Conservation (phyloP, 2,797 vertebrate species). For the Tympanoctomys barrerae region DNA sequence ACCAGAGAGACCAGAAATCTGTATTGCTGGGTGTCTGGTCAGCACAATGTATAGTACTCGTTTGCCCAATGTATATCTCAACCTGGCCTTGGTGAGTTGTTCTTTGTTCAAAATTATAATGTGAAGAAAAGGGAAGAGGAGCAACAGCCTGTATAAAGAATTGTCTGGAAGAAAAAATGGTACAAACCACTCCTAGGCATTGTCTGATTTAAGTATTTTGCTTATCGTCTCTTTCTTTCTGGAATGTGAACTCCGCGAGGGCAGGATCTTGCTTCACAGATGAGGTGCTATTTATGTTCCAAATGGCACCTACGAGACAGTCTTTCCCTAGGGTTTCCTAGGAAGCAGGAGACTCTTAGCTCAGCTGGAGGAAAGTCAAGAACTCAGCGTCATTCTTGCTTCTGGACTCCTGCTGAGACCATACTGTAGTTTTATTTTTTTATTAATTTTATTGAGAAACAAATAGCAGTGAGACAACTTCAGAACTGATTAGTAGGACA, state of each 20-base stretch:
- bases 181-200: neutral
- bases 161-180: neutral
- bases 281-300: neutral
- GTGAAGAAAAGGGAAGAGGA: neutral
- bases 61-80: neutral
- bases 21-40: neutral
- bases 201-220: neutral
- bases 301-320: neutral
- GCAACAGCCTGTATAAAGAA: neutral
- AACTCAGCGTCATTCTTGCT: neutral
- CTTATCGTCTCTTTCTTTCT: neutral
- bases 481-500: too few relatives aligned
- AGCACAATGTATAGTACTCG: neutral
- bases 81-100: neutral
- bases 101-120: neutral
- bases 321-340: neutral
- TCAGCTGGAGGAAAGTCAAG: neutral
- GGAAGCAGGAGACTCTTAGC: constrained; percentile 7
- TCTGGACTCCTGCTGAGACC: neutral
- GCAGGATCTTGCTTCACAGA: neutral
- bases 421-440: neutral
- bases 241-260: neutral
- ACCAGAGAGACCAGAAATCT: neutral
- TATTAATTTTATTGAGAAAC: too few relatives aligned
- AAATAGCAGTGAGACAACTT: too few relatives aligned